phyloP scores from a whole-genome alignment of 37 sponge, comb jelly and placozoan species.

The Halichondria panicea region DNA sequence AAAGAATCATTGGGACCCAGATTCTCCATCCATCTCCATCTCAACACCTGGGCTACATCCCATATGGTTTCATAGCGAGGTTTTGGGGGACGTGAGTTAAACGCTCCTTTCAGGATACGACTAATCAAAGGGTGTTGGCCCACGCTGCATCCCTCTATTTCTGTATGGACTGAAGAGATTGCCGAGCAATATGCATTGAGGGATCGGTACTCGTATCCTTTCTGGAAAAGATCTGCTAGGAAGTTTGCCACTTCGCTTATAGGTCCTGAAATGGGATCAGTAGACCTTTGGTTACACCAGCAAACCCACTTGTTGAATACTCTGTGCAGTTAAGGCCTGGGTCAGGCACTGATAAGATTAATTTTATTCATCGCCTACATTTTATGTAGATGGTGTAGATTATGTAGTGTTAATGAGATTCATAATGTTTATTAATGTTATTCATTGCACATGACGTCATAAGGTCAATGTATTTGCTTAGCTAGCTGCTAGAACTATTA shows the following conservation, averaged over 20 bases:
- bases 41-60: slow-evolving; percentile 43
- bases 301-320: slow-evolving; percentile 44
- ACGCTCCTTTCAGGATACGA: slow-evolving; percentile 30
- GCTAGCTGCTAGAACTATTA: too few relatives aligned
- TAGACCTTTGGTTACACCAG: slow-evolving; percentile 36
- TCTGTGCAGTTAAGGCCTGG: too few relatives aligned
- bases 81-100: slow-evolving; percentile 24
- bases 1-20: too few relatives aligned
- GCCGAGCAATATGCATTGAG: slow-evolving; percentile 49
- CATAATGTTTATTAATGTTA: too few relatives aligned
- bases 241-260: slow-evolving; percentile 48
- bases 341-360: too few relatives aligned
- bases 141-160: slow-evolving; percentile 30
- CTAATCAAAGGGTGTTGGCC: slow-evolving; percentile 46
- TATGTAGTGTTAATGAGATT: too few relatives aligned
- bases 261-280: slow-evolving; percentile 53
- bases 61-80: slow-evolving; percentile 21
- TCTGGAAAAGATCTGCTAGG: slow-evolving; percentile 32
- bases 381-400: too few relatives aligned
- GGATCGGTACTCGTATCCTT: slow-evolving; percentile 53
- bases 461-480: too few relatives aligned
- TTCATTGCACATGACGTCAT: too few relatives aligned
- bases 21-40: too few relatives aligned
- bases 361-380: too few relatives aligned
- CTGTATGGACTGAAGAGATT: slow-evolving; percentile 41